phyloP scores from a whole-genome alignment of 2,113 vertebrate genomes.

The Corydoras maculifer region DNA sequence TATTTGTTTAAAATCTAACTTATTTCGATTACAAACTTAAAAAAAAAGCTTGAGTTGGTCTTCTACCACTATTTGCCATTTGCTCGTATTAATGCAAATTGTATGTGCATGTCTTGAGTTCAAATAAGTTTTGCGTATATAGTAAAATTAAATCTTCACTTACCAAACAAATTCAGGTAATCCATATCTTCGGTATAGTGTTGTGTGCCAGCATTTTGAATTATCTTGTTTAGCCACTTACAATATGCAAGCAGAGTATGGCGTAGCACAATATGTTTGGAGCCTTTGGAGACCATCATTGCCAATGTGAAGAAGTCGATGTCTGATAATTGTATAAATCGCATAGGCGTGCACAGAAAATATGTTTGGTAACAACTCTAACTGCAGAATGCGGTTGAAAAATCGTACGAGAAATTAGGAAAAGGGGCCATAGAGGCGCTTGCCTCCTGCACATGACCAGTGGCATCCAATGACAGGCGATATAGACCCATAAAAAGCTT shows the following conservation, averaged over 20 bases:
- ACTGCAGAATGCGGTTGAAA: conserved; percentile 83
- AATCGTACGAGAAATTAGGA: conserved; percentile 90
- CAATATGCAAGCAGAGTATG: neutral
- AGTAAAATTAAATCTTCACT: conserved; percentile 36
- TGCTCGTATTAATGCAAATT: no score
- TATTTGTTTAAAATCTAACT: no score
- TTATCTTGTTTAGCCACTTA: conserved; percentile 5
- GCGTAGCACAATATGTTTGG: neutral
- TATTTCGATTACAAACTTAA: no score
- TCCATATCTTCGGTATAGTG: conserved; percentile 53
- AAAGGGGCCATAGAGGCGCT: conserved; percentile 94
- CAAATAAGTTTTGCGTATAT: neutral
- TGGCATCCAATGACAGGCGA: conserved; percentile 95
- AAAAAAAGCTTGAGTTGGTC: no score
- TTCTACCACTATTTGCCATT: neutral
- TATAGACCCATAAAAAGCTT: conserved; percentile 97
- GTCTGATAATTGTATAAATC: conserved; percentile 40
- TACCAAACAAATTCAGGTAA: conserved; percentile 56
- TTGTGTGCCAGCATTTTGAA: conserved; percentile 8
- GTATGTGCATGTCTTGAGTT: neutral
- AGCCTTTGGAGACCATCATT: conserved; percentile 9
- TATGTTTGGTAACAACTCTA: conserved; percentile 78
- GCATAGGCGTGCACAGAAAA: conserved; percentile 73
- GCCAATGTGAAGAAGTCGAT: conserved; percentile 2
- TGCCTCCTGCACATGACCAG: conserved; percentile 96